Percentiles rank a stretch among this genome's conserved stretches.
Conservation (phyloP, 1,140 invertebrate genomes). For the Lepidotrigona ventralis region DNA sequence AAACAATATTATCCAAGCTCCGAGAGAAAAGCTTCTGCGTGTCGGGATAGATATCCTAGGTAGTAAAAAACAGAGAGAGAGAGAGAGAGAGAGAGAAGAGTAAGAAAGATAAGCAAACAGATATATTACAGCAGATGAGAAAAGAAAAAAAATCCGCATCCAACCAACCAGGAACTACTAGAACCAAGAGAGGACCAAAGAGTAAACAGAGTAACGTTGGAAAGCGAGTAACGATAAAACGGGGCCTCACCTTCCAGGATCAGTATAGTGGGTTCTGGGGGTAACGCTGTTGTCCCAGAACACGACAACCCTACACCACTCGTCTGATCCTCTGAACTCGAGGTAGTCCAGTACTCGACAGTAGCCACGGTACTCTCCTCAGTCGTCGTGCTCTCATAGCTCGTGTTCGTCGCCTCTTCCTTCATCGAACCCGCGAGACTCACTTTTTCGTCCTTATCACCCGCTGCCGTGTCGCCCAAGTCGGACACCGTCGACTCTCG, state of each 20-base stretch:
- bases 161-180: too few species aligned
- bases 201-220: constrained; percentile 17
- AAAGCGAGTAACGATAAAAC: constrained; percentile 49
- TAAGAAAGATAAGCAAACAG: neutral
- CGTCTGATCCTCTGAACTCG: constrained; percentile 61
- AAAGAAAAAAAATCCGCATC: neutral
- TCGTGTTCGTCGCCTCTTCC: constrained; percentile 52
- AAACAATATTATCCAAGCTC: constrained; percentile 22
- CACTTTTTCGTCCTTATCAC: neutral
- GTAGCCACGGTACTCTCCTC: constrained; percentile 43
- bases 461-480: neutral
- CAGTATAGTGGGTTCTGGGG: constrained; percentile 85
- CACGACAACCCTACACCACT: constrained; percentile 76
- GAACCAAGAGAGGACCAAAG: neutral
- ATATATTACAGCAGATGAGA: neutral
- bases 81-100: neutral
- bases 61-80: too few species aligned
- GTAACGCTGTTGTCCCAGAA: constrained; percentile 82
- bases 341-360: constrained; percentile 30
- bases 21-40: constrained; percentile 24
- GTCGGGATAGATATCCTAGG: neutral
- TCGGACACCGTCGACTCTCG: neutral
- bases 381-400: constrained; percentile 28
- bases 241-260: constrained; percentile 87
- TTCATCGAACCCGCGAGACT: constrained; percentile 35